Percentiles rank a stretch among this genome's conserved stretches.
Evolutionary conservation across 2,888 invertebrate species (phyloP).

Genomic region (Scaptomyza parva): DNA sequence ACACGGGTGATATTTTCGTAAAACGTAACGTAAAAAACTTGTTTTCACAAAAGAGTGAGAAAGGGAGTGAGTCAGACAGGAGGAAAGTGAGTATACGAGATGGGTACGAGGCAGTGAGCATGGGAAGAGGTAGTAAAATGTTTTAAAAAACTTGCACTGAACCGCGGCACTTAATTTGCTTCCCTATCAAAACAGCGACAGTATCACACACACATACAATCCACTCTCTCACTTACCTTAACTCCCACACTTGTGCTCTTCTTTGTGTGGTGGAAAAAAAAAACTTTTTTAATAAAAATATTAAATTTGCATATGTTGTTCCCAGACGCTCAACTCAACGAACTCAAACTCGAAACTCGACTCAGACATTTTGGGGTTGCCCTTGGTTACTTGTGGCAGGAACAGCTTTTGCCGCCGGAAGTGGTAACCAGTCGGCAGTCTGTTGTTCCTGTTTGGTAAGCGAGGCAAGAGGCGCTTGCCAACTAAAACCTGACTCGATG

Average conservation of each 20-base stretch:
- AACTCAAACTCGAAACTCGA: slow-evolving; percentile 7
- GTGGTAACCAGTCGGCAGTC: slow-evolving; percentile 65
- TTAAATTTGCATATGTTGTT: slow-evolving; percentile 79
- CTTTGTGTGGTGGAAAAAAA: slow-evolving; percentile 65
- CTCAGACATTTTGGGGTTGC: slow-evolving; percentile 69
- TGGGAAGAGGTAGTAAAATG: slow-evolving; percentile 1
- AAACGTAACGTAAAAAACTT: slow-evolving; percentile 40
- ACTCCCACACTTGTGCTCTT: slow-evolving; percentile 9
- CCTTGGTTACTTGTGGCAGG: slow-evolving; percentile 70
- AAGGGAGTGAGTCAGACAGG: slow-evolving; percentile 6
- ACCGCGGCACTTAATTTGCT: slow-evolving; percentile 75
- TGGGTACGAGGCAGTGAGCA: neutral
- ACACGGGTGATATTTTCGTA: slow-evolving; percentile 28
- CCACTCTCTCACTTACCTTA: neutral
- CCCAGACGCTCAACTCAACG: slow-evolving; percentile 46
- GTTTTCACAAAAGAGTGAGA: slow-evolving; percentile 9
- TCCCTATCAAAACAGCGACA: slow-evolving; percentile 70
- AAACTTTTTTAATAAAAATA: slow-evolving; percentile 79
- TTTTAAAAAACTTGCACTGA: slow-evolving; percentile 47
- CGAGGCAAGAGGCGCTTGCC: neutral
- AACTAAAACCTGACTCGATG: slow-evolving; percentile 10
- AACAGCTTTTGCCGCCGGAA: slow-evolving; percentile 69
- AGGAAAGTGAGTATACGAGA: neutral
- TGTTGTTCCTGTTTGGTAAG: slow-evolving; percentile 8
- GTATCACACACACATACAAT: slow-evolving; percentile 11